These are phyloP conservation scores for Muscina levida DNA, from an alignment of 2,888 invertebrate genomes.

Conservation along the genomic window DNA sequence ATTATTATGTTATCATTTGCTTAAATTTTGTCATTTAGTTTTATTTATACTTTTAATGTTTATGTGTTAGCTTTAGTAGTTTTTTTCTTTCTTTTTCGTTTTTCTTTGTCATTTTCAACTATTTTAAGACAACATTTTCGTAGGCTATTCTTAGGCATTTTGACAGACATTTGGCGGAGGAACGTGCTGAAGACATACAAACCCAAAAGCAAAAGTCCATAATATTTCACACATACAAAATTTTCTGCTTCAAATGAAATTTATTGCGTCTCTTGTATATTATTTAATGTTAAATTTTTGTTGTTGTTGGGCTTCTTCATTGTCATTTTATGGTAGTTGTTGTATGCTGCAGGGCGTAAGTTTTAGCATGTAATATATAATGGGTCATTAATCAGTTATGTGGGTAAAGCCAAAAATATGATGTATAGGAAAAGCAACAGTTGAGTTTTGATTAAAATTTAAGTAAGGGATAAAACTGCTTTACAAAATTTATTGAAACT, in stretches of 20 bases:
- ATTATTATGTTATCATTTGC: constrained; percentile 23
- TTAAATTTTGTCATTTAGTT: constrained; percentile 28
- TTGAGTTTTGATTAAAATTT: too few species aligned
- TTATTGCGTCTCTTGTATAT: constrained; percentile 10
- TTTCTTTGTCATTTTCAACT: background rate
- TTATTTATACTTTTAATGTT: constrained; percentile 16
- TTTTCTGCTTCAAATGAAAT: background rate
- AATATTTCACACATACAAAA: background rate
- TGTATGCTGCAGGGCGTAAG: too few species aligned
- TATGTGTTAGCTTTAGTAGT: background rate
- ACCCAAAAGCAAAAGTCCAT: background rate
- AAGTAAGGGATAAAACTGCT: too few species aligned
- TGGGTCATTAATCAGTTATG: too few species aligned
- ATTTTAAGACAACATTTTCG: constrained; percentile 18
- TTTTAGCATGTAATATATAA: too few species aligned
- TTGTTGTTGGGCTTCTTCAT: too few species aligned
- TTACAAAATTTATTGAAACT: too few species aligned
- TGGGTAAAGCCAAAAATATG: too few species aligned
- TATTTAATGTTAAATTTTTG: background rate
- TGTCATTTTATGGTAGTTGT: too few species aligned
- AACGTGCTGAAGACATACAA: background rate
- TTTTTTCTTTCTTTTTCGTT: background rate
- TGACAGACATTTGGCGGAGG: constrained; percentile 12
- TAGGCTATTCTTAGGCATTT: constrained; percentile 10
- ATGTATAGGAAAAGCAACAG: too few species aligned